Evolutionary conservation across 1,140 invertebrate species (phyloP).

Genomic region (Copidosoma floridanum): DNA sequence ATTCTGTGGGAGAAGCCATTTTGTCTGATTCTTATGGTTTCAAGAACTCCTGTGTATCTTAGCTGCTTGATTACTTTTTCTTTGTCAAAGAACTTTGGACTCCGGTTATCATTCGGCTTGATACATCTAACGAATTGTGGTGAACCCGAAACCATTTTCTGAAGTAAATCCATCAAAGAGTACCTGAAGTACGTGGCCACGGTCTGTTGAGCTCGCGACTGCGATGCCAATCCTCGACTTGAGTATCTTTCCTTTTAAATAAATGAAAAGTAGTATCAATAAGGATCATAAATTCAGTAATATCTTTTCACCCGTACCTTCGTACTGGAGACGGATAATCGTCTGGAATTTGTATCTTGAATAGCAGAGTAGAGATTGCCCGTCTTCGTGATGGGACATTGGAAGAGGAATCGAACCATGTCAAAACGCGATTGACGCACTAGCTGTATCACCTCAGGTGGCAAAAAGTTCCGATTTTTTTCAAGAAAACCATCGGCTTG

Average conservation of each 20-base stretch:
- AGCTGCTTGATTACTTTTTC: conserved; percentile 75
- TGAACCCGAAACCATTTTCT: conserved; percentile 77
- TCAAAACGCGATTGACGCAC: conserved; percentile 71
- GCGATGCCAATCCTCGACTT: conserved; percentile 70
- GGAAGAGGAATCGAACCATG: conserved; percentile 75
- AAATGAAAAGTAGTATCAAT: background rate
- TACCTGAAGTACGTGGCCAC: conserved; percentile 82
- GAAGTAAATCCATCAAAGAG: conserved; percentile 80
- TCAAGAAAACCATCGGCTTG: conserved; percentile 76
- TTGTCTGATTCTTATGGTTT: conserved; percentile 78
- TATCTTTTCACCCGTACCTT: too few relatives aligned
- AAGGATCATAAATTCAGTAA: background rate
- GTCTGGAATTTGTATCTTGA: conserved; percentile 56
- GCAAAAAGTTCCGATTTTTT: conserved; percentile 81
- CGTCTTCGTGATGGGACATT: conserved; percentile 79
- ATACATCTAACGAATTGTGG: conserved; percentile 84
- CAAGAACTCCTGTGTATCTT: conserved; percentile 77
- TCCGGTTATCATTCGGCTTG: conserved; percentile 75
- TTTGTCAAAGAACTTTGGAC: conserved; percentile 68
- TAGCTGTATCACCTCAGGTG: conserved; percentile 76
- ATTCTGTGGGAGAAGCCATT: conserved; percentile 81
- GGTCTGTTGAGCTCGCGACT: conserved; percentile 80
- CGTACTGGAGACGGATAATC: conserved; percentile 42
- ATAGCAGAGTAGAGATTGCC: conserved; percentile 69
- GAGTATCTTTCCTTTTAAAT: conserved; percentile 55